These are phyloP conservation scores for Alcedo atthis DNA, from an alignment of 2,797 vertebrate genomes.

Conservation along the genomic window DNA sequence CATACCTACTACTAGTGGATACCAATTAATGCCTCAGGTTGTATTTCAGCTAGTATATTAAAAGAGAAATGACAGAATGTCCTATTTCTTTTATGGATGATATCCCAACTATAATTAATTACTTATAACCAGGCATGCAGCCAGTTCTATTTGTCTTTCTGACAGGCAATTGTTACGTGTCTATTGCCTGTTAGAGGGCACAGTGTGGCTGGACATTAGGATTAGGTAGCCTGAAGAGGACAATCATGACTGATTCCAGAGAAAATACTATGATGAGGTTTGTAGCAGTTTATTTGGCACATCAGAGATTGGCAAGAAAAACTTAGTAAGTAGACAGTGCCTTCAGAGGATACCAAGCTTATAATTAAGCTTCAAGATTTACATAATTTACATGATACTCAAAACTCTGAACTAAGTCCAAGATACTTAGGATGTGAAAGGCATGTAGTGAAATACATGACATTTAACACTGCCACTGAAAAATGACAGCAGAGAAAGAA, in stretches of 20 bases:
- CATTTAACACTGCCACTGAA: neutral
- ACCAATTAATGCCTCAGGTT: neutral
- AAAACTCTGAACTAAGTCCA: constrained; percentile 56
- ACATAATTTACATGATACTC: constrained; percentile 63
- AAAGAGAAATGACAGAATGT: neutral
- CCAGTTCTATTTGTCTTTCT: neutral
- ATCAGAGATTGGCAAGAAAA: constrained; percentile 9
- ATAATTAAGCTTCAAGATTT: constrained; percentile 70
- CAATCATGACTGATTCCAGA: neutral
- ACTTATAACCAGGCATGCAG: neutral
- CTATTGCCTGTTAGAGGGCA: neutral
- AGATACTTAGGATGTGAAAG: constrained; percentile 53
- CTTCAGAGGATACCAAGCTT: constrained; percentile 55
- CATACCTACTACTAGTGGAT: neutral
- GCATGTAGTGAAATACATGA: neutral
- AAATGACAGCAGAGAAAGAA: constrained; percentile 2
- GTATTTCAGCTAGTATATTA: neutral
- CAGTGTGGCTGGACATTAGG: neutral
- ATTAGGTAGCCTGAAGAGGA: neutral
- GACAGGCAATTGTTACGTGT: neutral
- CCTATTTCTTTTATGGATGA: neutral
- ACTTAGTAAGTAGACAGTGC: constrained; percentile 16
- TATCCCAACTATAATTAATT: neutral
- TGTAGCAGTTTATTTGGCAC: constrained; percentile 1
- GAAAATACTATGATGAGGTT: neutral